phyloP scores from a whole-genome alignment of 2,888 invertebrate genomes.

The Liodrosophila aerea region DNA sequence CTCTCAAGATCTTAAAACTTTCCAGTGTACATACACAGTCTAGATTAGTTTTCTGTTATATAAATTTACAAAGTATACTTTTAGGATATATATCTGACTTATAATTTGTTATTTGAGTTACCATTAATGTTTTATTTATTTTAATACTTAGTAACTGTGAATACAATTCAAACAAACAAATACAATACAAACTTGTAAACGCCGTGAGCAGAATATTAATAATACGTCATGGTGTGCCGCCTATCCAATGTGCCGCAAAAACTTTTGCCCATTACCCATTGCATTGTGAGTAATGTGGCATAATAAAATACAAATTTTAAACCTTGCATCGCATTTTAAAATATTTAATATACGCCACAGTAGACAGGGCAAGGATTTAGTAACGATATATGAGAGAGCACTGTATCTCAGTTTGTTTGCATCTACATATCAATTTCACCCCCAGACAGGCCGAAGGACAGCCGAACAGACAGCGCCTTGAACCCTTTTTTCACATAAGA shows the following conservation, averaged over 20 bases:
- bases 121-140: too few species aligned
- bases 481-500: constrained; percentile 52
- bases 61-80: constrained; percentile 35
- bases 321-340: constrained; percentile 50
- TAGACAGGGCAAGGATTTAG: constrained; percentile 23
- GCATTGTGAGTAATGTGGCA: constrained; percentile 50
- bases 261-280: constrained; percentile 48
- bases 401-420: constrained; percentile 19
- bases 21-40: not conserved
- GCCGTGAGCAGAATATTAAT: constrained; percentile 41
- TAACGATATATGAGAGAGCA: constrained; percentile 17
- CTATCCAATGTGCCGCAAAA: constrained; percentile 43
- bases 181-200: too few species aligned
- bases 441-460: constrained; percentile 10
- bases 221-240: constrained; percentile 55
- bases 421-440: constrained; percentile 63
- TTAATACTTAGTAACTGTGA: too few species aligned
- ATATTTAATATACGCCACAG: constrained; percentile 62
- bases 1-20: not conserved
- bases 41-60: not conserved
- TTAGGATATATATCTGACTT: constrained; percentile 25
- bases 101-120: too few species aligned
- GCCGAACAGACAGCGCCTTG: constrained; percentile 32
- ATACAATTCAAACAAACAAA: too few species aligned
- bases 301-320: constrained; percentile 43